phyloP scores from a whole-genome alignment of 2,113 vertebrate species.

The Xenopus borealis region DNA sequence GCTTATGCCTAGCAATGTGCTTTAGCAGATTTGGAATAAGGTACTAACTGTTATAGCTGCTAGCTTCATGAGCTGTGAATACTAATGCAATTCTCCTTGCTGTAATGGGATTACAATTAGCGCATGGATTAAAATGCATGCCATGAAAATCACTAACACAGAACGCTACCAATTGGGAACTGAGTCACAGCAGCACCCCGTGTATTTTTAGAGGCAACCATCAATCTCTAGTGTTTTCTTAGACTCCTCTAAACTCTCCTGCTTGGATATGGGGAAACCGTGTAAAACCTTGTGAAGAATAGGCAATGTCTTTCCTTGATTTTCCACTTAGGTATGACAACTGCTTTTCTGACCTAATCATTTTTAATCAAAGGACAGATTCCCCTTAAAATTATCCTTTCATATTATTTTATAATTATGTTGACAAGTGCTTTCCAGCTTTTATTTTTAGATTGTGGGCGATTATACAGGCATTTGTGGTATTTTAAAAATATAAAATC shows the following conservation, averaged over 20 bases:
- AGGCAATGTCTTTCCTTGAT: too few relatives aligned
- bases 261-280: neutral
- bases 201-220: neutral
- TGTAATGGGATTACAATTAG: constrained; percentile 45
- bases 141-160: constrained; percentile 36
- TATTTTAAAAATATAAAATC: too few relatives aligned
- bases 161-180: constrained; percentile 12
- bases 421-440: too few relatives aligned
- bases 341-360: too few relatives aligned
- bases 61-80: constrained; percentile 36
- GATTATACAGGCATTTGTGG: too few relatives aligned
- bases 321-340: too few relatives aligned
- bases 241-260: neutral
- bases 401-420: too few relatives aligned
- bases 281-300: too few relatives aligned
- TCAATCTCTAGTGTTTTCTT: constrained; percentile 3
- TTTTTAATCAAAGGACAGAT: too few relatives aligned
- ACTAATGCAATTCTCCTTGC: constrained; percentile 30
- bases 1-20: constrained; percentile 7
- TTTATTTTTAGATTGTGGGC: too few relatives aligned
- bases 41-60: constrained; percentile 16
- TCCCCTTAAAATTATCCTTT: too few relatives aligned
- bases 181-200: neutral
- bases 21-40: constrained; percentile 15
- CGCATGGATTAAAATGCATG: constrained; percentile 26